Base-by-base conservation (phyloP, 2,888 invertebrate species). In the Clusia tigrina region DNA sequence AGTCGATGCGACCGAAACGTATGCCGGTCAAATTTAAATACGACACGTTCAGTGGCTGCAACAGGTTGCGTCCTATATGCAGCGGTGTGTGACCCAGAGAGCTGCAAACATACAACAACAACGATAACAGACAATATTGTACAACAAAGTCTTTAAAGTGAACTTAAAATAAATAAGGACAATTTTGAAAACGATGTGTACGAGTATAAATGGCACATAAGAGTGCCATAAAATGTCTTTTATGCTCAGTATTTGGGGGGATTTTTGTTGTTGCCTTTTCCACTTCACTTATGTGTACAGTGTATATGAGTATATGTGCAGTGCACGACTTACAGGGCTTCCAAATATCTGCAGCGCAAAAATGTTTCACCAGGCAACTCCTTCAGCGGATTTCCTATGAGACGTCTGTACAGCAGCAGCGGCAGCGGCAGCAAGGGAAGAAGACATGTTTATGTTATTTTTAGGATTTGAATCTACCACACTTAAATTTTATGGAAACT, bases 11-110 rank as follows among this genome's bases (percentile, higher is more conserved):
- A 57, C 86, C 86, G 22, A 78, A 81, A 2, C 74, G 67, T 24
- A 89, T 86, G 2, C 85, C 87, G 60, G 87, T 85, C 24, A 89
- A 74, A 69, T 87, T 85, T 46, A 84, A 67, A 65, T 81, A 83
- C 1, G 83, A 81, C 23, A 83, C 72, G 67, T 83, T 83, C 10
- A 83, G 58, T 2, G 71, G 65, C 37, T 71, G 70, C 54, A 83
- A 32, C 17, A 83, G 66, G 2, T 73, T 67, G 17, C 62, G 64
- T n/a, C 71, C 70, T 23, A 83, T 78, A 23, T 66, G 62, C 12
- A 84, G 63, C 1, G 78, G 79, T 67, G 85, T 86, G n/a, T 82
- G 73, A 1, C 84, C 84, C 18, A 86, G 69, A 3, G 80, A 83
- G 51, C 86, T 86, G 69, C 20, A 60, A 65, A 42, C 15, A 42